Evolutionary conservation across 2,888 invertebrate species (phyloP).

Genomic region (Choristoneura rosaceana): DNA sequence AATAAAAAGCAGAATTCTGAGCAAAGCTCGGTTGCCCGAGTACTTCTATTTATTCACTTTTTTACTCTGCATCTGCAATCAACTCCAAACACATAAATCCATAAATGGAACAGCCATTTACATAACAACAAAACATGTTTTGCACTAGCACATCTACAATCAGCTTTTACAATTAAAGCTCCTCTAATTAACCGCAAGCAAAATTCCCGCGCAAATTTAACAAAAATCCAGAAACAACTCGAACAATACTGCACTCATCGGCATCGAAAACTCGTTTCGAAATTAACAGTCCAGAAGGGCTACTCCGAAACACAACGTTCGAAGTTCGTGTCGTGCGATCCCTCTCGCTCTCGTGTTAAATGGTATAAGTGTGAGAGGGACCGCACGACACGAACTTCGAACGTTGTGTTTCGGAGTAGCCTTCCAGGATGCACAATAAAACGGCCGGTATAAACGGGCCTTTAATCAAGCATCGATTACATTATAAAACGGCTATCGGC

Average conservation of each 20-base stretch:
- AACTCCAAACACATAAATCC: background rate
- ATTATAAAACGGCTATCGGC: constrained; percentile 35
- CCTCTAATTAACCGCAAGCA: constrained; percentile 10
- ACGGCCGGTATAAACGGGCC: constrained; percentile 26
- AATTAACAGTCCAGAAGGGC: constrained; percentile 33
- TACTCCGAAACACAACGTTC: no score
- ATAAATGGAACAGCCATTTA: background rate
- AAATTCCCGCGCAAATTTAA: background rate
- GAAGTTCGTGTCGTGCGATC: no score
- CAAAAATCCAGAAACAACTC: constrained; percentile 7
- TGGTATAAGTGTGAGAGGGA: no score
- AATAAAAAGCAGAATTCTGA: no score
- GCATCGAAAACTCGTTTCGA: constrained; percentile 26
- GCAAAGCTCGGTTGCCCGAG: no score
- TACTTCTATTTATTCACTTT: background rate
- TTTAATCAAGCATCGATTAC: constrained; percentile 34
- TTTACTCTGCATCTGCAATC: background rate
- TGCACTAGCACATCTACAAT: background rate
- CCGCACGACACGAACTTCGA: no score
- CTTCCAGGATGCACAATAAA: constrained; percentile 34
- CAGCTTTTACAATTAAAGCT: background rate
- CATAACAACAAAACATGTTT: background rate
- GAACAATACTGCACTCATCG: constrained; percentile 15
- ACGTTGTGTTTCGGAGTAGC: no score
- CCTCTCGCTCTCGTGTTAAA: no score